Evolutionary conservation across 2,113 vertebrate species (phyloP), one percentile per base, ranked within the genome.

Genomic region (Oxyura jamaicensis): DNA sequence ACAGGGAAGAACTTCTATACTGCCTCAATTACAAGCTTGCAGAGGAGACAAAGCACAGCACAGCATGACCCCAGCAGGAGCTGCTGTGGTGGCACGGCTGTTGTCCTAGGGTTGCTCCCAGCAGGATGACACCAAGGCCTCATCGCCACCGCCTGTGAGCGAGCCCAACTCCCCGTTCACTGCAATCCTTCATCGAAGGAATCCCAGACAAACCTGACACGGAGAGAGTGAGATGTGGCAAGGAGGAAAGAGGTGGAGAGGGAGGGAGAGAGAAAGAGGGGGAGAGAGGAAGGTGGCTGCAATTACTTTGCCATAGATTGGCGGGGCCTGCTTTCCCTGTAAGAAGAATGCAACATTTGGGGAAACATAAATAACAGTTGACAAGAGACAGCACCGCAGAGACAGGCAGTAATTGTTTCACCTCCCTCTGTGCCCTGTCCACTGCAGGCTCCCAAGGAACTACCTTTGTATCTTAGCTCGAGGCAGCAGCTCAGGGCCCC

Each of bases 381-480:
- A 96, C 96, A 96, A 96, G 96, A 95, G 93, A 90, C 66, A 0
- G 83, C 92, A 92, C 95, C 10, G 0, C 90, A 96, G 96, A 96
- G 95, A 96, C 95, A 96, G 93, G 88, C 95, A 90, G 92, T 96
- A 96, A 97, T 96, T 96, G 96, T 96, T 96, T 96, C 96, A 94
- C 96, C 96, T 97, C 96, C 95, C 93, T 91, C 95, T 94, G 92
- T 93, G 96, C 96, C 93, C 96, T 96, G 95, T 97, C 94, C 94
- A 95, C 90, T 94, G 82, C 23, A 88, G 94, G 91, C 65, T 96
- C 96, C 95, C 96, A 92, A 91, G 93, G 81, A 96, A 87, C 93
- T 94, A 93, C 96, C 96, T 96, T 94, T 79, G 88, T 86, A 93
- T 91, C 90, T 93, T 95, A 84, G 96, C 96, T 90, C 6, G 8